Conservation (phyloP, 2,113 vertebrate genomes). For the Eolophus roseicapilla region DNA sequence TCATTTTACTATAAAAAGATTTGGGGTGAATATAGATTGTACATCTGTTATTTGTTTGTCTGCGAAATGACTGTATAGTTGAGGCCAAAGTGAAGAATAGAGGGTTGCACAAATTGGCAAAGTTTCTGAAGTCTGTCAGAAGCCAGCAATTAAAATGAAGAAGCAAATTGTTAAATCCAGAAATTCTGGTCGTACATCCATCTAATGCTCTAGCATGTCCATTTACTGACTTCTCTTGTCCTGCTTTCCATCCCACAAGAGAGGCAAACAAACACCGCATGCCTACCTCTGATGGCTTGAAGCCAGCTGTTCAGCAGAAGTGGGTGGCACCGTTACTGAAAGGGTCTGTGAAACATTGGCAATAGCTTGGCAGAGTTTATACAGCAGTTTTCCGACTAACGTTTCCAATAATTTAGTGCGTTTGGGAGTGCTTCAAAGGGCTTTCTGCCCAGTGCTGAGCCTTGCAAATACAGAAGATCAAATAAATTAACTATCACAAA, state of each 20-base stretch:
- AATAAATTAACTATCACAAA: slow-evolving; percentile 40
- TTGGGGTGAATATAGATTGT: slow-evolving; percentile 12
- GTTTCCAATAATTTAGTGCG: slow-evolving; percentile 12
- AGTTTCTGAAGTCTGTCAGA: slow-evolving; percentile 28
- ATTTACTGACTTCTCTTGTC: neutral
- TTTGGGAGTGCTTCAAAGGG: slow-evolving; percentile 45
- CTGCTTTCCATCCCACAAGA: neutral
- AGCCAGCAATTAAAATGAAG: slow-evolving; percentile 49
- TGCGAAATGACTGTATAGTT: neutral
- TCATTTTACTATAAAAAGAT: slow-evolving; percentile 42
- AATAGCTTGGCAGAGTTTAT: neutral
- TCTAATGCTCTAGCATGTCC: neutral
- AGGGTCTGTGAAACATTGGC: neutral
- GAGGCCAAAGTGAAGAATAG: slow-evolving; percentile 55
- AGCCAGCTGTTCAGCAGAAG: neutral
- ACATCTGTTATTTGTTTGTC: slow-evolving; percentile 64
- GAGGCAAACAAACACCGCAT: rapidly evolving
- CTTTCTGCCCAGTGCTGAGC: slow-evolving; percentile 37
- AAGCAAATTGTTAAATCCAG: slow-evolving; percentile 30
- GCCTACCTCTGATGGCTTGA: neutral
- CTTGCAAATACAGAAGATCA: neutral
- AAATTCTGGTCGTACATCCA: neutral
- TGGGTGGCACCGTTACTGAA: neutral
- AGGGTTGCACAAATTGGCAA: slow-evolving; percentile 50
- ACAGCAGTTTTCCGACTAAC: neutral